Percentiles rank a stretch among this genome's conserved stretches.
Evolutionary conservation across 2,888 invertebrate genomes (phyloP).

Genomic region (Philhelius pedissequus): DNA sequence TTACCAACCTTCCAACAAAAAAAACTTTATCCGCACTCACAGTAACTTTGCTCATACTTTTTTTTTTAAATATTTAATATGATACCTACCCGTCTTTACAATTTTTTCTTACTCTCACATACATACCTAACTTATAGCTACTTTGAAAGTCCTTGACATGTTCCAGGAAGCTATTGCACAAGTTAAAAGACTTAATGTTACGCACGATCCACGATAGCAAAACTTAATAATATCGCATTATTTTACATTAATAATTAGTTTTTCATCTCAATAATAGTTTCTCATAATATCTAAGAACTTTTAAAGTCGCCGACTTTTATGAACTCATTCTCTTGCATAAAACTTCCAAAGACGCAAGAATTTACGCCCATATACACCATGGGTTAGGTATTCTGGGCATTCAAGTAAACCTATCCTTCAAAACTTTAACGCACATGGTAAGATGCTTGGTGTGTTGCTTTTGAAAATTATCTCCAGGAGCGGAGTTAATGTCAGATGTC

Average conservation of each 20-base stretch:
- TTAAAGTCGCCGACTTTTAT: neutral
- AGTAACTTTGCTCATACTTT: neutral
- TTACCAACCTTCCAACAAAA: neutral
- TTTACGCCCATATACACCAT: too few species aligned
- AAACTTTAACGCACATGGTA: conserved; percentile 2
- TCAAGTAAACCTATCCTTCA: neutral
- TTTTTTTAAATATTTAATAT: neutral
- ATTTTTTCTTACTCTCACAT: neutral
- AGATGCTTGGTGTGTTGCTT: neutral
- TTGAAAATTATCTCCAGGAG: neutral
- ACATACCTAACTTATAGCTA: neutral
- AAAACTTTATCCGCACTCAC: neutral
- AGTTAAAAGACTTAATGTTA: conserved; percentile 40
- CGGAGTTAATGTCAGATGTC: too few species aligned
- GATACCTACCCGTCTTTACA: neutral
- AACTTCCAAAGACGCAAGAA: neutral
- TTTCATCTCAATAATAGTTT: conserved; percentile 34
- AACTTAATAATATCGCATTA: conserved; percentile 47
- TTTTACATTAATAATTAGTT: conserved; percentile 50
- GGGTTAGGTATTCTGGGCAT: neutral
- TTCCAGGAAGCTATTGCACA: conserved; percentile 28
- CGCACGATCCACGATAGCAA: conserved; percentile 9
- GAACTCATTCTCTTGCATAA: neutral
- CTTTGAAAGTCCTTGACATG: too few species aligned
- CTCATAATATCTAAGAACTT: neutral